phyloP scores from a whole-genome alignment of 2,113 vertebrate species.

The Sturnus vulgaris region DNA sequence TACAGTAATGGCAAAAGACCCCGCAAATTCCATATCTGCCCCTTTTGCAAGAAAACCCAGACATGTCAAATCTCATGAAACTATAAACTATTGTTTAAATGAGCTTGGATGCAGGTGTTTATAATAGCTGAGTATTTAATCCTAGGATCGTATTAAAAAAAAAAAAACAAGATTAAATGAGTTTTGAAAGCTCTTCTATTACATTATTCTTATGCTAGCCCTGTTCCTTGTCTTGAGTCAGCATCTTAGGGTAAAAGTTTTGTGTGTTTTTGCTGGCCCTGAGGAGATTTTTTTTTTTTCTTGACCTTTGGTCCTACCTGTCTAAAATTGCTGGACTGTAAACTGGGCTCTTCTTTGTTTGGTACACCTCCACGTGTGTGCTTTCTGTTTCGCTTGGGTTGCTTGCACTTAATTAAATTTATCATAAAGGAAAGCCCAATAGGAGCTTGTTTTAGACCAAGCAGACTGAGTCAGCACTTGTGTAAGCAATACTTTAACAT shows the following conservation, averaged over 20 bases:
- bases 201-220: background rate
- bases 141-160: background rate
- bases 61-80: background rate
- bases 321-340: background rate
- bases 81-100: background rate
- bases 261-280: background rate
- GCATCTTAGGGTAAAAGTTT: background rate
- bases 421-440: background rate
- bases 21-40: background rate
- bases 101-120: background rate
- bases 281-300: background rate
- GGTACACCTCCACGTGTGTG: background rate
- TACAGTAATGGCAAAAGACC: background rate
- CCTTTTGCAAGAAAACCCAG: background rate
- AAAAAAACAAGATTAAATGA: background rate
- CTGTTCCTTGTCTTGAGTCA: background rate
- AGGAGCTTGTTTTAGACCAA: background rate
- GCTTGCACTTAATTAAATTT: background rate
- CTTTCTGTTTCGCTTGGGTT: background rate
- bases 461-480: background rate
- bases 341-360: background rate
- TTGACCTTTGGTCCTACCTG: background rate
- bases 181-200: background rate
- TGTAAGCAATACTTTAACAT: background rate
- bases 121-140: background rate